Evolutionary conservation across 2,888 invertebrate genomes (phyloP).

Genomic region (Eulithis prunata): DNA sequence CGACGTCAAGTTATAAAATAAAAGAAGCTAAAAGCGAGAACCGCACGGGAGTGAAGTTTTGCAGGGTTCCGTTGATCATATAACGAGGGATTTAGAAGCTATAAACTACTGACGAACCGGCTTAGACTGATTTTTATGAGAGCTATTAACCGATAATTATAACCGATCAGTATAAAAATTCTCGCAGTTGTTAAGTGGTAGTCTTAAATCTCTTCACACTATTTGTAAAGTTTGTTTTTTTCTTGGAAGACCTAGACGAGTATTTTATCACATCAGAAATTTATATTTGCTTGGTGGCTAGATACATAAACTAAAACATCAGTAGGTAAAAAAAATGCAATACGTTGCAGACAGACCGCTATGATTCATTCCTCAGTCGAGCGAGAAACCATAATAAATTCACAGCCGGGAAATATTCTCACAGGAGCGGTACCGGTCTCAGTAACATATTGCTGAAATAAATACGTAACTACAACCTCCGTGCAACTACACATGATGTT

Average conservation of each 20-base stretch:
- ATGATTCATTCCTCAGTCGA: constrained; percentile 19
- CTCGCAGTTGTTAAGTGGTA: not conserved
- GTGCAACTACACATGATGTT: constrained; percentile 50
- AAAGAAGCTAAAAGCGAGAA: constrained; percentile 51
- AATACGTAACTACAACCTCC: constrained; percentile 37
- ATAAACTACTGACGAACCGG: constrained; percentile 22
- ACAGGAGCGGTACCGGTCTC: constrained; percentile 17
- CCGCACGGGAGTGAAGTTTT: constrained; percentile 45
- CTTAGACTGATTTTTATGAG: constrained; percentile 16
- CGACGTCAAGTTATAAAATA: constrained; percentile 47
- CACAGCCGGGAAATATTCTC: constrained; percentile 23
- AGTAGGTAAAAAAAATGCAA: too few species aligned
- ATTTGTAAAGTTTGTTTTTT: not conserved
- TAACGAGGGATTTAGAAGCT: constrained; percentile 24
- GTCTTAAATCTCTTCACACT: not conserved
- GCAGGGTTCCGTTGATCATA: constrained; percentile 51
- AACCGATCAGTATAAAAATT: constrained; percentile 7
- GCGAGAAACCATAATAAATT: constrained; percentile 23
- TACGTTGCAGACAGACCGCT: not conserved
- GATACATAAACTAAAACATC: not conserved
- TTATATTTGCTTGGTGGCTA: not conserved
- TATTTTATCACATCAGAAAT: not conserved
- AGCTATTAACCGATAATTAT: constrained; percentile 7
- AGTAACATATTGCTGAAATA: constrained; percentile 39
- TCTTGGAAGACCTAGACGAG: not conserved